phyloP scores from a whole-genome alignment of 2,888 invertebrate genomes.

The Ormia ochracea region DNA sequence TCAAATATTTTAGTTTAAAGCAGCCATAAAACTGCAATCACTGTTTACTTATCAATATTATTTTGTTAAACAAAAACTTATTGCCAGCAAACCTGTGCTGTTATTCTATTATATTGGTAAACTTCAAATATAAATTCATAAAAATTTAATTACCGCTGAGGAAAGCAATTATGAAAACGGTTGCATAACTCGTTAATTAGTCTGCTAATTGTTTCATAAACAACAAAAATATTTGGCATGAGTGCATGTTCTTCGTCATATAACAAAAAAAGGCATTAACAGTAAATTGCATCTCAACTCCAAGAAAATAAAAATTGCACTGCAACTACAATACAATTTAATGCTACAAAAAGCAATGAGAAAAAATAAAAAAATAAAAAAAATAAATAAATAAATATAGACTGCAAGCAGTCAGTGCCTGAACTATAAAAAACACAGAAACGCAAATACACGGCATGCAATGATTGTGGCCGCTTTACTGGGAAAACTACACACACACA shows the following conservation, averaged over 20 bases:
- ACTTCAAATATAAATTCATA: neutral
- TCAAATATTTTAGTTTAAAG: too few species aligned
- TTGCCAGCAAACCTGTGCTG: too few species aligned
- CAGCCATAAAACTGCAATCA: too few species aligned
- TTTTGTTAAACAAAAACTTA: too few species aligned
- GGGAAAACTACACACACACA: neutral
- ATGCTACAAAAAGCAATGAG: constrained; percentile 1
- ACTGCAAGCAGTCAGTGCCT: constrained; percentile 25
- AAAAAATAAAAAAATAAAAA: neutral
- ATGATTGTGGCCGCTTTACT: constrained; percentile 11
- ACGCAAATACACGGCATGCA: constrained; percentile 44
- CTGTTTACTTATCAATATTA: too few species aligned
- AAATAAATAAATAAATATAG: constrained; percentile 38
- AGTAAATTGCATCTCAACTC: constrained; percentile 38
- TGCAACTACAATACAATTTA: constrained; percentile 39
- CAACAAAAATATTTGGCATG: constrained; percentile 5
- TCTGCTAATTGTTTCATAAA: constrained; percentile 34
- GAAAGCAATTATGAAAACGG: neutral
- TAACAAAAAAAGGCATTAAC: constrained; percentile 43
- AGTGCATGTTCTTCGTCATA: constrained; percentile 17
- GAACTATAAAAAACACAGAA: constrained; percentile 30
- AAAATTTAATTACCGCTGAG: neutral
- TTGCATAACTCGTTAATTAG: constrained; percentile 43
- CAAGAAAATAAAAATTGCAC: constrained; percentile 27
- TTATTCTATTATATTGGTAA: too few species aligned